Conservation (phyloP, 2,888 invertebrate species). For the Cartodere bifasciata region DNA sequence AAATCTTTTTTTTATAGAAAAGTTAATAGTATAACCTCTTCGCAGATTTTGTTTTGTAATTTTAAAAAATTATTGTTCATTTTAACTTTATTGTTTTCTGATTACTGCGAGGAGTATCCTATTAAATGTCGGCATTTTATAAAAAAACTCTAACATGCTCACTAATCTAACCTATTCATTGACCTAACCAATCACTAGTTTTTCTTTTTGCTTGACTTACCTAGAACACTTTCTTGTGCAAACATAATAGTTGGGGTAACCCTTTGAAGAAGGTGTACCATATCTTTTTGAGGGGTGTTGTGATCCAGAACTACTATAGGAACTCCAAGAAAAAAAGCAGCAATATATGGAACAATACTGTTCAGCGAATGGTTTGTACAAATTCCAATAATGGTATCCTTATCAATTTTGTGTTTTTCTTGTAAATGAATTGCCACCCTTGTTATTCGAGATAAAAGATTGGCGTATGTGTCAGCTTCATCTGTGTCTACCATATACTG, state of each 20-base stretch:
- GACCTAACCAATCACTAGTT: too few species aligned
- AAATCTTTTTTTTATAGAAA: too few species aligned
- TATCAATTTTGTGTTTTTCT: slow-evolving; percentile 29
- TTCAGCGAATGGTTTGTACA: slow-evolving; percentile 38
- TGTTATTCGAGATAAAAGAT: slow-evolving; percentile 32
- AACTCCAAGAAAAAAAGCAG: slow-evolving; percentile 35
- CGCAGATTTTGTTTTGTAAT: too few species aligned
- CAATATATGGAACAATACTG: slow-evolving; percentile 36
- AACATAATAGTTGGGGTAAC: slow-evolving; percentile 26
- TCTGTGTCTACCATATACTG: slow-evolving; percentile 27
- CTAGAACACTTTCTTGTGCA: slow-evolving; percentile 19
- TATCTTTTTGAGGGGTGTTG: slow-evolving; percentile 19
- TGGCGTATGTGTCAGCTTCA: slow-evolving; percentile 34
- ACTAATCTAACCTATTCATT: too few species aligned
- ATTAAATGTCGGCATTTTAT: too few species aligned
- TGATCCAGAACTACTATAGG: slow-evolving; percentile 25
- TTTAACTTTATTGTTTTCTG: too few species aligned
- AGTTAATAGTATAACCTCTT: too few species aligned
- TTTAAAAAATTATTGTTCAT: too few species aligned
- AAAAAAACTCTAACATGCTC: too few species aligned
- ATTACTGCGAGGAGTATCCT: too few species aligned
- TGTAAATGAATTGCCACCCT: slow-evolving; percentile 35
- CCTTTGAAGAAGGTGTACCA: slow-evolving; percentile 20
- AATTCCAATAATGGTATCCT: slow-evolving; percentile 35
- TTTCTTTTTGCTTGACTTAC: too few species aligned